Percentiles rank a stretch among this genome's conserved stretches.
These are phyloP conservation scores for Drosophila silvestris DNA, from an alignment of 2,888 invertebrate species.

Conservation along the genomic window DNA sequence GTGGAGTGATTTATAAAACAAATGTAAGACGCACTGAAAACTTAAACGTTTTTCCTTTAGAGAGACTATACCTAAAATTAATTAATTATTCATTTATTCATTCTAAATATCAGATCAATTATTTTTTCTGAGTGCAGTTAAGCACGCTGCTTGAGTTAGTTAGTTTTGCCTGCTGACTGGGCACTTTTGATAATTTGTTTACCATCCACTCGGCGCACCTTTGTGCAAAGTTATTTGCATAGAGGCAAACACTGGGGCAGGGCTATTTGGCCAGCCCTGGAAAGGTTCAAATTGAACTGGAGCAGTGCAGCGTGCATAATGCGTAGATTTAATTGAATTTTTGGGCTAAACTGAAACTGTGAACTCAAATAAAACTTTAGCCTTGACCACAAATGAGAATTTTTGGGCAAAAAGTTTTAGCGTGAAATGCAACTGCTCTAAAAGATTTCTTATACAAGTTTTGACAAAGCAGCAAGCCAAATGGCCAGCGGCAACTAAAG, in stretches of 20 bases:
- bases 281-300: slow-evolving; percentile 28
- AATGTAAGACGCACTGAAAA: too few relatives aligned
- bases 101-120: neutral
- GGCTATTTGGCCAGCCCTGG: slow-evolving; percentile 1
- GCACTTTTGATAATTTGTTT: slow-evolving; percentile 82
- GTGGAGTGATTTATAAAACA: too few relatives aligned
- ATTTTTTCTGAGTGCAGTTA: neutral
- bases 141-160: slow-evolving; percentile 1
- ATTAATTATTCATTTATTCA: neutral
- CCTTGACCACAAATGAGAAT: slow-evolving; percentile 65
- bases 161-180: slow-evolving; percentile 49
- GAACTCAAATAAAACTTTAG: slow-evolving; percentile 65
- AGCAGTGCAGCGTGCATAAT: slow-evolving; percentile 56
- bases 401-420: slow-evolving; percentile 41
- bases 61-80: accelerated
- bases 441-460: slow-evolving; percentile 55
- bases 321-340: slow-evolving; percentile 70
- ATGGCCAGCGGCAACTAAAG: slow-evolving; percentile 35
- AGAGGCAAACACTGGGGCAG: neutral
- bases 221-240: slow-evolving; percentile 43
- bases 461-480: slow-evolving; percentile 40
- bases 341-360: slow-evolving; percentile 50
- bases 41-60: too few relatives aligned
- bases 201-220: slow-evolving; percentile 60
- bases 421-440: slow-evolving; percentile 34